Evolutionary conservation across 2,797 vertebrate genomes (phyloP).

Genomic region (Salmo trutta): DNA sequence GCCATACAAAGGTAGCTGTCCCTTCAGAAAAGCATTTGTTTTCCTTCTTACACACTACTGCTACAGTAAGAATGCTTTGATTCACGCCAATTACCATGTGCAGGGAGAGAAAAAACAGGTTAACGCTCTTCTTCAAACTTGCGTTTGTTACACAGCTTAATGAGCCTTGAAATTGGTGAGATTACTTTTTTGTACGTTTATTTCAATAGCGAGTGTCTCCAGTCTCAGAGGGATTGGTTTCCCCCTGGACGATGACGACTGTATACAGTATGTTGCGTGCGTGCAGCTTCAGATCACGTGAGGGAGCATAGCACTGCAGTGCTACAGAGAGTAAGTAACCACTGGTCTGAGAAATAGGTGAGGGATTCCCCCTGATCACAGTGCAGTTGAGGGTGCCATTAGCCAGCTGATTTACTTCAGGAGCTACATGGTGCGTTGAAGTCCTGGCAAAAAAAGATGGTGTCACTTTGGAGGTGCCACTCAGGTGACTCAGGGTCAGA

Average conservation of each 20-base stretch:
- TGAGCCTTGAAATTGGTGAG: constrained; percentile 68
- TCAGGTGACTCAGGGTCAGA: no score
- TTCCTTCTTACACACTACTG: constrained; percentile 6
- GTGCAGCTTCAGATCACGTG: neutral
- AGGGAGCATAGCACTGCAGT: neutral
- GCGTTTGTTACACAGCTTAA: constrained; percentile 61
- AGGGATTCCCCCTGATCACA: constrained; percentile 43
- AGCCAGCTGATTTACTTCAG: constrained; percentile 38
- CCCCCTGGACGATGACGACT: constrained; percentile 28
- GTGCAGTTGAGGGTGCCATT: constrained; percentile 30
- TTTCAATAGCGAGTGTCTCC: constrained; percentile 54
- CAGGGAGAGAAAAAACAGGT: constrained; percentile 27
- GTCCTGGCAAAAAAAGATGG: neutral
- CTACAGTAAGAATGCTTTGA: constrained; percentile 2
- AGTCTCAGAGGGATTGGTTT: constrained; percentile 39
- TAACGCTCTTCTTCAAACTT: constrained; percentile 42
- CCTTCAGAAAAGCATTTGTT: constrained; percentile 1
- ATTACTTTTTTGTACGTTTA: constrained; percentile 54
- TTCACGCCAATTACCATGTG: constrained; percentile 19
- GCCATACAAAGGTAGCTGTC: neutral
- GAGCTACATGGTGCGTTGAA: constrained; percentile 23
- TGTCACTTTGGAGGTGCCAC: neutral
- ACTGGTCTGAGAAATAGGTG: constrained; percentile 48
- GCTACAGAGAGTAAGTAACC: constrained; percentile 37
- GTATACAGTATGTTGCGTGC: neutral